These are phyloP conservation scores for Macroglossus sobrinus DNA, from an alignment of 2,113 vertebrate genomes.

Conservation along the genomic window DNA sequence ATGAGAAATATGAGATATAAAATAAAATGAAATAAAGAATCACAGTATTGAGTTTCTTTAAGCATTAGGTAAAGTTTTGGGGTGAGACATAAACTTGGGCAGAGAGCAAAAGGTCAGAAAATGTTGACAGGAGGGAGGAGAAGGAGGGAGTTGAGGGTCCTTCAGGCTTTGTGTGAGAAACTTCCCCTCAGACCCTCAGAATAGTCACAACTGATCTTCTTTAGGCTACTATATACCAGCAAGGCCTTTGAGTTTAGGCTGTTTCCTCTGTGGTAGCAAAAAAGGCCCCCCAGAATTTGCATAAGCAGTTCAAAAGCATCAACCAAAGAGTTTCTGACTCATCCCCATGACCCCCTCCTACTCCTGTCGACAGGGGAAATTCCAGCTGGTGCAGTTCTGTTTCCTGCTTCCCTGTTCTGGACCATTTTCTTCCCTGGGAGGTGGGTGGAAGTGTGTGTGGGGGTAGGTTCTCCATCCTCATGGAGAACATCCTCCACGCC, in stretches of 20 bases:
- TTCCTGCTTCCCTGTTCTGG: not conserved
- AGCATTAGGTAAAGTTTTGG: not conserved
- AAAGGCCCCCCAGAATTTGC: not conserved
- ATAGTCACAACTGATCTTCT: not conserved
- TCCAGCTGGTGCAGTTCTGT: not conserved
- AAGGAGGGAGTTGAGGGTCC: not conserved
- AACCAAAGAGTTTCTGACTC: slow-evolving; percentile 32
- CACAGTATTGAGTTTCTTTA: not conserved
- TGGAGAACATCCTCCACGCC: not conserved
- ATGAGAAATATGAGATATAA: not conserved
- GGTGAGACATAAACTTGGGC: not conserved
- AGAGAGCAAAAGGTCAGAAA: not conserved
- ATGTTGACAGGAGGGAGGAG: not conserved
- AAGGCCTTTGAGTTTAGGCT: not conserved
- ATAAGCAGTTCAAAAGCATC: not conserved
- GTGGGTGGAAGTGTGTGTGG: not conserved
- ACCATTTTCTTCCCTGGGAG: not conserved
- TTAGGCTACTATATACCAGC: not conserved
- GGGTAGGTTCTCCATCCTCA: not conserved
- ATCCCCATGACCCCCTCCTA: not conserved
- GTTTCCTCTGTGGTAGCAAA: not conserved
- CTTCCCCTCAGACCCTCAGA: not conserved
- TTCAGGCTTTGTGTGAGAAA: not conserved
- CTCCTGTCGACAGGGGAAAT: not conserved
- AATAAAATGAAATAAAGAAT: not conserved